Conservation (phyloP, 2,113 vertebrate species). For the Panthera leo region DNA sequence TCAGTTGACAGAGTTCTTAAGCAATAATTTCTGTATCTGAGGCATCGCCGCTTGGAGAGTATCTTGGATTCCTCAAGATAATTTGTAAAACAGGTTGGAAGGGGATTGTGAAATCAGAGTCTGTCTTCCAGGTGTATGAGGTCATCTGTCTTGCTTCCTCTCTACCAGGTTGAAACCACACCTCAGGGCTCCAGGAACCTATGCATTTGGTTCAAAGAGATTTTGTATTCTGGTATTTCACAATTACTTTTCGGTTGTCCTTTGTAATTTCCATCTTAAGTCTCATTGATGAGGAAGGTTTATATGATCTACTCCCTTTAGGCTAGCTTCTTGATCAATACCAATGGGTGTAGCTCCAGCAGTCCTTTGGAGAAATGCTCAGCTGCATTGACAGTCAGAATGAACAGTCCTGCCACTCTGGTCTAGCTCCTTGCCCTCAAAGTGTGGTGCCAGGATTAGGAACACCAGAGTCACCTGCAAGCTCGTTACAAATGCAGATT, state of each 20-base stretch:
- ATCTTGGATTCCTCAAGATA: background rate
- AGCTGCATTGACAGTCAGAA: background rate
- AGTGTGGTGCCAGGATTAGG: background rate
- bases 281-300: background rate
- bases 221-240: conserved; percentile 24
- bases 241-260: background rate
- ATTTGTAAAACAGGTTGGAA: conserved; percentile 58
- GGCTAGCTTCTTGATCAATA: background rate
- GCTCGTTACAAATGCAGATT: background rate
- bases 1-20: conserved; percentile 13
- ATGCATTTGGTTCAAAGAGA: background rate
- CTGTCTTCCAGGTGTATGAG: conserved; percentile 56
- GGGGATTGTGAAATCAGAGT: conserved; percentile 50
- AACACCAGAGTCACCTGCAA: background rate
- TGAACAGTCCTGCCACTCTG: background rate
- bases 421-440: background rate
- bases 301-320: background rate
- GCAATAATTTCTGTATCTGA: background rate
- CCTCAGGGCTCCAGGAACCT: conserved; percentile 29
- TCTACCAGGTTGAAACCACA: conserved; percentile 16
- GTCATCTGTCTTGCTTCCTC: conserved; percentile 31
- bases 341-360: no score
- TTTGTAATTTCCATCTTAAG: background rate
- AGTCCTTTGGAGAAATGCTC: background rate
- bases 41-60: background rate